phyloP scores from a whole-genome alignment of 92 coral and sea anemone genomes.

The Phenganax stokvisi region DNA sequence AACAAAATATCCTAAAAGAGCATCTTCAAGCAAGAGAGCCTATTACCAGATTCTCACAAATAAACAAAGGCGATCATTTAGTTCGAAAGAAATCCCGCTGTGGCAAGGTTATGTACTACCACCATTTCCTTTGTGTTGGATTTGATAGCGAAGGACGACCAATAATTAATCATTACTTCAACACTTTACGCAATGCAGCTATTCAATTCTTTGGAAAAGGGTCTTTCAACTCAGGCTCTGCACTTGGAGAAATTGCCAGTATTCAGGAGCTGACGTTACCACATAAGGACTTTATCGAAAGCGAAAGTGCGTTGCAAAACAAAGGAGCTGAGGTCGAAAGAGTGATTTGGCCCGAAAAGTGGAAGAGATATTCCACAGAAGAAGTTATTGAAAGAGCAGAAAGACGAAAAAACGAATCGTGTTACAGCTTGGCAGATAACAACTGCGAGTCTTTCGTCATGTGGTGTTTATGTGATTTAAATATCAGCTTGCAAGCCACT shows the following conservation, averaged over 20 bases:
- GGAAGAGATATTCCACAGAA: conserved; percentile 33
- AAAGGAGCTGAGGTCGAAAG: conserved; percentile 44
- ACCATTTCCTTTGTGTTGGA: conserved; percentile 42
- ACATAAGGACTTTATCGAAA: conserved; percentile 27
- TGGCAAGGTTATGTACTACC: conserved; percentile 12
- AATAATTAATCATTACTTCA: conserved; percentile 28
- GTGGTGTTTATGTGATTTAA: conserved; percentile 48
- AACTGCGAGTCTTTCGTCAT: conserved; percentile 42
- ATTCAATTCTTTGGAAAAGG: not conserved
- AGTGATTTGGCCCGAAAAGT: conserved; percentile 41
- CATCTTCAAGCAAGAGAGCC: conserved; percentile 31
- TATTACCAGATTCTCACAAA: conserved; percentile 17
- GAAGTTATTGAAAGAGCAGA: conserved; percentile 34
- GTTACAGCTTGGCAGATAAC: conserved; percentile 15
- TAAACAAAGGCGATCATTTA: conserved; percentile 10
- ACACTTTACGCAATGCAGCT: conserved; percentile 5
- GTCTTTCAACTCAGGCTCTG: conserved; percentile 13
- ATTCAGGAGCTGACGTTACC: conserved; percentile 24
- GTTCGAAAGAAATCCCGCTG: not conserved
- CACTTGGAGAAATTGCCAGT: conserved; percentile 17
- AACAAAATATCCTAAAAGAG: not conserved
- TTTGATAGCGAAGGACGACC: conserved; percentile 8
- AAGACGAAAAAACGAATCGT: conserved; percentile 25
- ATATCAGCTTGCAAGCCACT: too few species aligned
- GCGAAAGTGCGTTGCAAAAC: conserved; percentile 18